phyloP scores from a whole-genome alignment of 2,888 invertebrate species.

The Antheraea assamensis region DNA sequence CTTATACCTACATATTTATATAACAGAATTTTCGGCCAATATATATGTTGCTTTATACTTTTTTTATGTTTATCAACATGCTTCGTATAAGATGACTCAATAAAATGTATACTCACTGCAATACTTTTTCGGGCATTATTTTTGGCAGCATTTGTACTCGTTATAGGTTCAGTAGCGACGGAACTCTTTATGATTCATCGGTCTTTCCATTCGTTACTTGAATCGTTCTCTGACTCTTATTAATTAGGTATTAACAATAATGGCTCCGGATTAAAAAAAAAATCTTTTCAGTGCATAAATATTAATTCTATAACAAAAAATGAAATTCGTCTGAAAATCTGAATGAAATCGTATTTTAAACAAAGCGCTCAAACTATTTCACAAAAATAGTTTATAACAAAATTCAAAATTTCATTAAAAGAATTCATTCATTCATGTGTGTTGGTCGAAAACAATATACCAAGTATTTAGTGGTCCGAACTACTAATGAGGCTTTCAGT shows the following conservation, averaged over 20 bases:
- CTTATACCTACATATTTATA: too few relatives aligned
- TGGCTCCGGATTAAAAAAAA: neutral
- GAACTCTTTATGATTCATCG: too few relatives aligned
- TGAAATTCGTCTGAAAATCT: neutral
- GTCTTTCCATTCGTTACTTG: too few relatives aligned
- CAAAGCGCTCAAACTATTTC: neutral
- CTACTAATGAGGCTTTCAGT: neutral
- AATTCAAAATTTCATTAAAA: neutral
- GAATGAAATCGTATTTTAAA: neutral
- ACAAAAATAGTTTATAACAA: neutral
- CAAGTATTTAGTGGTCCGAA: conserved; percentile 3
- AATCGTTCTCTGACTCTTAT: too few relatives aligned
- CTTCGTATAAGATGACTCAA: too few relatives aligned
- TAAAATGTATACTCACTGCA: too few relatives aligned
- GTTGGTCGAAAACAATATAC: neutral
- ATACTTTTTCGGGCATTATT: too few relatives aligned
- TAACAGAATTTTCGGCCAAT: too few relatives aligned
- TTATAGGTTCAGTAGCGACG: too few relatives aligned
- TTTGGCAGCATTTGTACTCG: too few relatives aligned
- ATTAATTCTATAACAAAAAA: neutral
- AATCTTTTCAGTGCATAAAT: neutral
- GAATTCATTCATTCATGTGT: neutral
- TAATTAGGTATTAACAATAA: neutral
- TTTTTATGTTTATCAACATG: too few relatives aligned
- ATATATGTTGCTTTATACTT: too few relatives aligned